Percentiles rank a stretch among this genome's conserved stretches.
Evolutionary conservation across 2,888 invertebrate genomes (phyloP).

Genomic region (Leptopilina myrica): DNA sequence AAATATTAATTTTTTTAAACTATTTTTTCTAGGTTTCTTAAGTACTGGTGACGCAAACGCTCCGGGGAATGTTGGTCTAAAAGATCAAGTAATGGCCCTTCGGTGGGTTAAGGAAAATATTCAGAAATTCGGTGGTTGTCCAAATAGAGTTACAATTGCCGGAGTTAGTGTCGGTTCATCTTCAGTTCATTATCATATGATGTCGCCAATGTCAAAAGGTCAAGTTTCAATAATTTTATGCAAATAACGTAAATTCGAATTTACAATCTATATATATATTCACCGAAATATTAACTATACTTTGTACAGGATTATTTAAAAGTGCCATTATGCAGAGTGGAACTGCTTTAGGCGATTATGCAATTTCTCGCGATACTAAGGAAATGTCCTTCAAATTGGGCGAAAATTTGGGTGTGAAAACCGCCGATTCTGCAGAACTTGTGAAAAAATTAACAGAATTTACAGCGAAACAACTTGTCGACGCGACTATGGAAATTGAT

Average conservation of each 20-base stretch:
- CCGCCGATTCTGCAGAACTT: constrained; percentile 63
- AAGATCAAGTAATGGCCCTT: constrained; percentile 70
- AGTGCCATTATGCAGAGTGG: constrained; percentile 68
- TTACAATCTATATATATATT: too few relatives aligned
- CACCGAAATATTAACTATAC: neutral
- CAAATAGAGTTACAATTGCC: constrained; percentile 65
- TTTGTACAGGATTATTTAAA: constrained; percentile 65
- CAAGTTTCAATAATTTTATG: neutral
- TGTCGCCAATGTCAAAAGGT: constrained; percentile 72
- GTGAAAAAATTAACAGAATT: constrained; percentile 63
- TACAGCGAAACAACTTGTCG: constrained; percentile 62
- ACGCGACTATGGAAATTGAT: constrained; percentile 57
- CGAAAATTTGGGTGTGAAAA: constrained; percentile 66
- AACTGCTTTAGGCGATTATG: constrained; percentile 59
- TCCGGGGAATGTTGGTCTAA: constrained; percentile 69
- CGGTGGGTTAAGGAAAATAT: constrained; percentile 70
- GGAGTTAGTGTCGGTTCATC: constrained; percentile 65
- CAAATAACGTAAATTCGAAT: too few relatives aligned
- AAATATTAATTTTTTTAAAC: too few relatives aligned
- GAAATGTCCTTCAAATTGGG: constrained; percentile 69
- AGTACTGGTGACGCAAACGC: constrained; percentile 67
- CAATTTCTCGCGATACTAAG: constrained; percentile 59
- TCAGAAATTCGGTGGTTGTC: constrained; percentile 69
- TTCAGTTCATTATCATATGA: constrained; percentile 67
- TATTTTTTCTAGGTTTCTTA: constrained; percentile 62